A percentile compares a stretch with the other conserved stretches of the same genome.
These are phyloP conservation scores for Vireo altiloquus DNA, from an alignment of 2,113 vertebrate species.

Conservation along the genomic window DNA sequence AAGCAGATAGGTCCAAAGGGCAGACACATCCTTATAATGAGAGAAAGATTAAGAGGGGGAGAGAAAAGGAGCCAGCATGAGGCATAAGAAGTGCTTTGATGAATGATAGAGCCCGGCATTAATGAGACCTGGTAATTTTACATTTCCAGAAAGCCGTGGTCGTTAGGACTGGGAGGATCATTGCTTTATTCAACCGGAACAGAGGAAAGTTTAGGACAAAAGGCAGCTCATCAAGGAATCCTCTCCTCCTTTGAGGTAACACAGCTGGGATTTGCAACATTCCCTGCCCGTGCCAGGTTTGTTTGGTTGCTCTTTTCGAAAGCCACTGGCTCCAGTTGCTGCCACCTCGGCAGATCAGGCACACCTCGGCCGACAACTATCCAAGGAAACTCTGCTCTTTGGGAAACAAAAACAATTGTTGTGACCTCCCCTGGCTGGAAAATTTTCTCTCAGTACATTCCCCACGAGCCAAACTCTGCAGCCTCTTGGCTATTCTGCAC, in stretches of 20 bases:
- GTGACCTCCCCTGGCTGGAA: neutral
- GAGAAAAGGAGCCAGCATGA: slow-evolving; percentile 43
- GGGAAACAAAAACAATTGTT: neutral
- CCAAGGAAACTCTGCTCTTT: neutral
- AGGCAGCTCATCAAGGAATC: neutral
- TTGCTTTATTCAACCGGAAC: neutral
- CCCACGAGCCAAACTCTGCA: neutral
- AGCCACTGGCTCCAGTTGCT: neutral
- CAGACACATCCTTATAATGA: slow-evolving; percentile 40
- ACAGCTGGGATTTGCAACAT: neutral
- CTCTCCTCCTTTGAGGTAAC: slow-evolving; percentile 9
- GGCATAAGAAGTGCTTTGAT: slow-evolving; percentile 45
- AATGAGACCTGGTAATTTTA: slow-evolving; percentile 73
- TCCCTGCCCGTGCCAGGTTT: neutral
- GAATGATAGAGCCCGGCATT: slow-evolving; percentile 62
- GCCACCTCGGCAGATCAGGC: neutral
- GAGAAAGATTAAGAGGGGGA: slow-evolving; percentile 29
- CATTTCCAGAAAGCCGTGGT: slow-evolving; percentile 14
- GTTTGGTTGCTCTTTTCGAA: neutral
- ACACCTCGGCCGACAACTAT: neutral
- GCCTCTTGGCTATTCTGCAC: neutral
- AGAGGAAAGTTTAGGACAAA: slow-evolving; percentile 14
- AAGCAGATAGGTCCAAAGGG: slow-evolving; percentile 50
- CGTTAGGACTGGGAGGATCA: neutral
- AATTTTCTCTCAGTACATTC: fast-evolving